phyloP scores from a whole-genome alignment of 2,797 vertebrate species.

The Mallotus villosus region DNA sequence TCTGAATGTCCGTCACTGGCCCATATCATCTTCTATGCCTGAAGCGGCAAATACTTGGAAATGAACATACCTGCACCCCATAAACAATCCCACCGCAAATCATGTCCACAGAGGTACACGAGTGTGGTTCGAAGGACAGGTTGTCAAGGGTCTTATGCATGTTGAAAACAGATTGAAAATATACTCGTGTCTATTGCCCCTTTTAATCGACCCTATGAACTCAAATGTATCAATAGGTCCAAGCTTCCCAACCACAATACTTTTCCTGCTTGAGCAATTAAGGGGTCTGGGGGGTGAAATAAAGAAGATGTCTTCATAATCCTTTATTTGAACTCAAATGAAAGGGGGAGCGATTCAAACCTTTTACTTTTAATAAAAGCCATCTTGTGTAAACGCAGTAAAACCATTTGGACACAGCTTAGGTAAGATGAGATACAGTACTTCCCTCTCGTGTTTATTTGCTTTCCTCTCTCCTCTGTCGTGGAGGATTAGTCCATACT shows the following conservation, averaged over 20 bases:
- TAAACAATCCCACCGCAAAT: conserved; percentile 1
- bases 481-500: conserved; percentile 19
- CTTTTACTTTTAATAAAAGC: conserved; percentile 37
- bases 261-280: too few relatives aligned
- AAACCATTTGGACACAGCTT: conserved; percentile 32
- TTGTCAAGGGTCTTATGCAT: background rate
- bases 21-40: conserved; percentile 28
- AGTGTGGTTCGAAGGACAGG: too few relatives aligned
- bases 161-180: background rate
- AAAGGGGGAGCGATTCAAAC: conserved; percentile 6
- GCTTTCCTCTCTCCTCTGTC: conserved; percentile 12
- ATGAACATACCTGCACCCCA: conserved; percentile 32
- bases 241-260: background rate
- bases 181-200: background rate
- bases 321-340: conserved; percentile 38
- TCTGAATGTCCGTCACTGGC: conserved; percentile 41
- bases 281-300: too few relatives aligned
- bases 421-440: conserved; percentile 22
- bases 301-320: conserved; percentile 17
- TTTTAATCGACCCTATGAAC: conserved; percentile 7
- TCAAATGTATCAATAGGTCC: conserved; percentile 1
- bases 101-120: background rate
- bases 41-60: conserved; percentile 24
- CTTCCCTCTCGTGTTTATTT: conserved; percentile 40
- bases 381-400: conserved; percentile 37